These are phyloP conservation scores for Calliopum simillimum DNA, from an alignment of 2,888 invertebrate species.

Conservation along the genomic window DNA sequence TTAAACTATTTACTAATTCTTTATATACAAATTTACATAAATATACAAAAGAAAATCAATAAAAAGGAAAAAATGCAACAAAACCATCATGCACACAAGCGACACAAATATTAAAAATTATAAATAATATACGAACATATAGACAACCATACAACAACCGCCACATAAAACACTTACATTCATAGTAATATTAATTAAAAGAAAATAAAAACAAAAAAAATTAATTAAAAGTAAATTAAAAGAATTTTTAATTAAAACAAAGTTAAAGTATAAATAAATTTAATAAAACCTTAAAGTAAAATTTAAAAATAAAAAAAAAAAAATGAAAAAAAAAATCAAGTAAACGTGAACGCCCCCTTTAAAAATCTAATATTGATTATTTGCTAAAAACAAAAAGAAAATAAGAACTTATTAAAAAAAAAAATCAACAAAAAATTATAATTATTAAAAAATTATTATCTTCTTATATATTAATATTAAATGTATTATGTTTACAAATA, in stretches of 20 bases:
- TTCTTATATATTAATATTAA: constrained; percentile 56
- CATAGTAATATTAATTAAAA: constrained; percentile 31
- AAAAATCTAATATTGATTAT: constrained; percentile 44
- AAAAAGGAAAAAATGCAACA: constrained; percentile 13
- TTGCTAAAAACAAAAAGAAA: constrained; percentile 32
- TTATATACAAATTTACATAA: constrained; percentile 37
- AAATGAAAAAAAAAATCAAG: constrained; percentile 42
- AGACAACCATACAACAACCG: constrained; percentile 21
- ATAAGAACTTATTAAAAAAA: constrained; percentile 30
- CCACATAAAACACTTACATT: constrained; percentile 26
- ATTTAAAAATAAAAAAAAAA: constrained; percentile 40
- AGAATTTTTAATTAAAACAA: constrained; percentile 42
- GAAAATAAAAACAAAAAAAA: constrained; percentile 36
- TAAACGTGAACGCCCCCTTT: constrained; percentile 35
- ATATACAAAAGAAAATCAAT: constrained; percentile 15
- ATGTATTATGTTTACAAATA: constrained; percentile 61
- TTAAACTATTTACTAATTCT: constrained; percentile 30
- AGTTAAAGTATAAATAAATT: constrained; percentile 48
- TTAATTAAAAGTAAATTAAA: constrained; percentile 36
- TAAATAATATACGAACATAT: constrained; percentile 1
- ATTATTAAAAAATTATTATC: constrained; percentile 47
- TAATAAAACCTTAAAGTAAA: constrained; percentile 45
- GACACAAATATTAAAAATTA: constrained; percentile 26
- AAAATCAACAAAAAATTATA: constrained; percentile 31
- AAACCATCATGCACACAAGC: constrained; percentile 18